Conservation (phyloP, 2,113 vertebrate genomes). For the Cephalopterus ornatus region DNA sequence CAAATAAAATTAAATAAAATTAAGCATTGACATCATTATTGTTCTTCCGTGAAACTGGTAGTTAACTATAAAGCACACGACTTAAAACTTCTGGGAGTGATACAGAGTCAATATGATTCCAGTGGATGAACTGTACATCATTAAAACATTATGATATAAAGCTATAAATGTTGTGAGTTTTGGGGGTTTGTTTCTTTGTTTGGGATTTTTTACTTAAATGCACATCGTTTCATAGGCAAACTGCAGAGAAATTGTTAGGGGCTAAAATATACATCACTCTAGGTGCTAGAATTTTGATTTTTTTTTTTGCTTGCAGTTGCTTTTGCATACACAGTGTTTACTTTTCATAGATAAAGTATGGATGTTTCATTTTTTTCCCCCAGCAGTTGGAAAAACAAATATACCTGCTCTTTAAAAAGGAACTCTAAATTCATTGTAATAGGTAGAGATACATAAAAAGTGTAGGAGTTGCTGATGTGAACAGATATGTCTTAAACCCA, state of each 20-base stretch:
- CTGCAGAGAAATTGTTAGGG: not conserved
- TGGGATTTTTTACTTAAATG: not conserved
- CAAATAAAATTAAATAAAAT: not conserved
- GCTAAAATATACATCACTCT: not conserved
- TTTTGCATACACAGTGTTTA: not conserved
- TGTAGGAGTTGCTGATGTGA: not conserved
- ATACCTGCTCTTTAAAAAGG: not conserved
- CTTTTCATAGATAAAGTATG: not conserved
- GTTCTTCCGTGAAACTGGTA: not conserved
- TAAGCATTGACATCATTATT: not conserved
- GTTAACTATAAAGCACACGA: not conserved
- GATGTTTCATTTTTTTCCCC: not conserved
- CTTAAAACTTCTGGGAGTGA: not conserved
- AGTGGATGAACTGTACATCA: not conserved
- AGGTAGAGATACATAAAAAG: not conserved
- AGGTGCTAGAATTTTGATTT: not conserved
- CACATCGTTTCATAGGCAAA: not conserved
- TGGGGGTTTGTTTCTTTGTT: not conserved
- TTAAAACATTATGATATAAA: not conserved
- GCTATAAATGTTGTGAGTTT: not conserved
- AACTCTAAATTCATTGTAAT: not conserved
- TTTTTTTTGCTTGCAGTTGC: not conserved
- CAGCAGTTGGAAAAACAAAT: not conserved
- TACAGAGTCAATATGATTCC: not conserved
- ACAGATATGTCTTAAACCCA: not conserved